Evolutionary conservation across 1,140 invertebrate genomes (phyloP).

Genomic region (Drosophila hydei): DNA sequence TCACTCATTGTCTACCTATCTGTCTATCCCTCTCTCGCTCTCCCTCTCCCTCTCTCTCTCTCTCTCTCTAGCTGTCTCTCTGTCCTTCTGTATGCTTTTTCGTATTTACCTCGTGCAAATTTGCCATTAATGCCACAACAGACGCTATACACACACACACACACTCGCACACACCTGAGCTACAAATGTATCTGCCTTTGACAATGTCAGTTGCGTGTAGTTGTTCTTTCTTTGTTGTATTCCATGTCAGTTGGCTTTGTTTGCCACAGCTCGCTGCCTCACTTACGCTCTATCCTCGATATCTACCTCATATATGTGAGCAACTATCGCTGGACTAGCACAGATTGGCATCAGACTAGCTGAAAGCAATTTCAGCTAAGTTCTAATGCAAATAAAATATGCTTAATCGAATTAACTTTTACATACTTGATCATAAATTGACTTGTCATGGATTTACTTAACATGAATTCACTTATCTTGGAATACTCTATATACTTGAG

Average conservation of each 20-base stretch:
- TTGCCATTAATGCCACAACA: constrained; percentile 76
- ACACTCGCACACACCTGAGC: constrained; percentile 39
- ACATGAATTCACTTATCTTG: too few relatives aligned
- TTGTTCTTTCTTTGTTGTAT: constrained; percentile 36
- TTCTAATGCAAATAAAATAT: too few relatives aligned
- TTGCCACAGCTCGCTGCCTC: constrained; percentile 29
- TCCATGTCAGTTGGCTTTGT: constrained; percentile 55
- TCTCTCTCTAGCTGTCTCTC: constrained; percentile 13
- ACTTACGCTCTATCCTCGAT: constrained; percentile 29
- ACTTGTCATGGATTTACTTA: too few relatives aligned
- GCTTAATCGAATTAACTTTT: too few relatives aligned
- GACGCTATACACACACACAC: constrained; percentile 46
- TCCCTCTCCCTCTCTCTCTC: constrained; percentile 6
- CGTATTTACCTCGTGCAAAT: constrained; percentile 77
- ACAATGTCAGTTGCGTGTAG: constrained; percentile 51
- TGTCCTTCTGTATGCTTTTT: constrained; percentile 29
- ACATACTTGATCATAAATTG: too few relatives aligned
- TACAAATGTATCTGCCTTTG: constrained; percentile 66
- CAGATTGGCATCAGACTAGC: background rate
- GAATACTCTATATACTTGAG: too few relatives aligned
- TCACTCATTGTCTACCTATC: constrained; percentile 31
- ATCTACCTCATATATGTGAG: background rate
- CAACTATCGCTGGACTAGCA: constrained; percentile 1
- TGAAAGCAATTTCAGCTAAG: background rate
- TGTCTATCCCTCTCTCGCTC: constrained; percentile 14